Base-by-base conservation (phyloP, 2,888 invertebrate species). In the Uloborus plumipes region DNA sequence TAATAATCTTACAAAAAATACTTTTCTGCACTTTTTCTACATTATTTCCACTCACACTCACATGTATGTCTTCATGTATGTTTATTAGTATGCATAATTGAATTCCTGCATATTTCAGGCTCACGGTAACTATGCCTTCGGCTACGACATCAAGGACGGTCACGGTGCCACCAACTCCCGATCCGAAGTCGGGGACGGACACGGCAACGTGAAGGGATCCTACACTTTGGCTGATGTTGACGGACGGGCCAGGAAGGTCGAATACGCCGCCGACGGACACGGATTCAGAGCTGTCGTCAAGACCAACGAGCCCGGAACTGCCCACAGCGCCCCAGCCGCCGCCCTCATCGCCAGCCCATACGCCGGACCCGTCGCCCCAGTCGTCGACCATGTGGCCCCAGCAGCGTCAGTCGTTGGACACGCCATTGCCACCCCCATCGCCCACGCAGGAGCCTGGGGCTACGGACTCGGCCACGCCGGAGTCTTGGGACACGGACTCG, bases 141-240 rank as follows among this genome's bases (percentile, higher is more conserved):
- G 69, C 7, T 84, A 85, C 31, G 80, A 85, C 59, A 84, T 85
- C 53, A 69, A 72, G 39, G 85, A 85, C 53, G 80, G 59, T 14
- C 51, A 51, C 11, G 85, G 85, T 2, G 84, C 85, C 26, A 79
- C 65, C 65, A 85, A 85, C 77, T 75, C 64, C 69, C 71, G 81
- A 6, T 70, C 72, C 20, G 85, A 85, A 58, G 80, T 77, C 11
- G 82, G 84, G 39, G 84, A 84, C 51, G 85, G 39, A 14, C 59
- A 61, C 20, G 85, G 85, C 2, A 84, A 84, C 72, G 78, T 71
- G 64, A 74, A 70, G 14, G 85, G 85, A 51, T 84, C 85, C 11
- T 85, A 85, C 74, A 69, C 79, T 31, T 67, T 85, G 9, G 72
- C 75, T 14, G 85, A 85, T 66, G 69, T 76, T 22, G 85, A 85